Base-by-base conservation (phyloP, 2,888 invertebrate species). In the Caenorhabditis auriculariae region DNA sequence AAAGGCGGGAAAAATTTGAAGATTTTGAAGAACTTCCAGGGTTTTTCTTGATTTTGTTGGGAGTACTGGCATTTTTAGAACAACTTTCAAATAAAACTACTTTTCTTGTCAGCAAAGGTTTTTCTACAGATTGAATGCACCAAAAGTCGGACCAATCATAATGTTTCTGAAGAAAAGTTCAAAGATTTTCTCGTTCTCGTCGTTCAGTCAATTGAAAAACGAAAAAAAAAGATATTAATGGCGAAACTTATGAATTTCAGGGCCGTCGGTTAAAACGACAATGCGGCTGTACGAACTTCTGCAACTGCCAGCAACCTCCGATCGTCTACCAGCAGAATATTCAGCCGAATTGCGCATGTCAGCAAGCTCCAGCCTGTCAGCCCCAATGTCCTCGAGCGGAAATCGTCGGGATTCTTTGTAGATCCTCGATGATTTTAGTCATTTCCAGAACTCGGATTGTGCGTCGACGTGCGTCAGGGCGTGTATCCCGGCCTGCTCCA, bases 201-300 rank as follows among this genome's bases (percentile, higher is more conserved):
- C 38, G 21, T 4, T 38, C 21, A 21, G 6, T 19, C 17, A 19
- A 21, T 6, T 38, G 5, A 38, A 38, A n/a, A n/a, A n/a, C n/a
- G n/a, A n/a, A n/a, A n/a, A n/a, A n/a, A n/a, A n/a, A n/a, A n/a
- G n/a, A n/a, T n/a, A n/a, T n/a, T n/a, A n/a, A n/a, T n/a, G n/a
- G n/a, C n/a, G n/a, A n/a, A n/a, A n/a, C n/a, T 27, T 2, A 26
- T 24, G 21, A 23, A 19, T 62, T 62, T 39, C 53, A 69, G 69
- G 59, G 57, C 21, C 55, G 60, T 23, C 62, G 69, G 28, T 37
- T 63, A 23, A 69, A 69, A 52, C 59, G 64, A 21, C 58, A 69
- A 44, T 69, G 69, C 44, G 69, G 69, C 17, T 69, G 69, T 45
- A 61, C 69, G 17, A 56, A 65, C 29, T 69, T 63, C 47, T 69